A percentile compares a stretch with the other conserved stretches of the same genome.
Evolutionary conservation across 2,888 invertebrate species (phyloP).

Genomic region (Leucophenga maculata): DNA sequence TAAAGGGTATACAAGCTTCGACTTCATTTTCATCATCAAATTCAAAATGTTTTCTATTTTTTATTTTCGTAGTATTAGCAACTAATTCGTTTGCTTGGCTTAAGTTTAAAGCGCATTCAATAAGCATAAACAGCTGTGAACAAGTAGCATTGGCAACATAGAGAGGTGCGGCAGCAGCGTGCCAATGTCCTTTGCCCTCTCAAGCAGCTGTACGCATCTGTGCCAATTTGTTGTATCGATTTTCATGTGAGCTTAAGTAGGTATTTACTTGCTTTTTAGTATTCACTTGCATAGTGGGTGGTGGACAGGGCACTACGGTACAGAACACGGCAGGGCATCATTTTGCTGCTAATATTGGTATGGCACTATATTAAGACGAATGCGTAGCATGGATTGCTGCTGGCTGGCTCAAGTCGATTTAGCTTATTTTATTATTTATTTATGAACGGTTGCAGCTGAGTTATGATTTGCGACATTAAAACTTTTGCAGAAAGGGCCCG

Average conservation of each 20-base stretch:
- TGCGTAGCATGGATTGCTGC: slow-evolving; percentile 7
- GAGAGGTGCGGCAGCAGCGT: no score
- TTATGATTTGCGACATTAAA: slow-evolving; percentile 21
- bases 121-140: slow-evolving; percentile 12
- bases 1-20: no score
- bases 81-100: slow-evolving; percentile 3
- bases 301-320: not conserved
- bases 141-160: not conserved
- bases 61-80: not conserved
- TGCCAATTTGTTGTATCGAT: slow-evolving; percentile 4
- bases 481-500: not conserved
- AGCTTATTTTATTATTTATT: slow-evolving; percentile 17
- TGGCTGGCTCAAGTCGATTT: no score
- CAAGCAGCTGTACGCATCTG: not conserved
- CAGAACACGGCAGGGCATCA: not conserved
- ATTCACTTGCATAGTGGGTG: not conserved
- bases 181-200: slow-evolving; percentile 3
- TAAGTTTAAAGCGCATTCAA: not conserved
- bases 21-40: no score
- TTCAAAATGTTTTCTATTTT: not conserved
- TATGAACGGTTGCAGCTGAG: slow-evolving; percentile 6
- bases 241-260: slow-evolving; percentile 9
- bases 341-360: not conserved
- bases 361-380: slow-evolving; percentile 8
- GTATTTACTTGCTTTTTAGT: not conserved